phyloP scores from a whole-genome alignment of 2,797 vertebrate species.

The Notamacropus eugenii region DNA sequence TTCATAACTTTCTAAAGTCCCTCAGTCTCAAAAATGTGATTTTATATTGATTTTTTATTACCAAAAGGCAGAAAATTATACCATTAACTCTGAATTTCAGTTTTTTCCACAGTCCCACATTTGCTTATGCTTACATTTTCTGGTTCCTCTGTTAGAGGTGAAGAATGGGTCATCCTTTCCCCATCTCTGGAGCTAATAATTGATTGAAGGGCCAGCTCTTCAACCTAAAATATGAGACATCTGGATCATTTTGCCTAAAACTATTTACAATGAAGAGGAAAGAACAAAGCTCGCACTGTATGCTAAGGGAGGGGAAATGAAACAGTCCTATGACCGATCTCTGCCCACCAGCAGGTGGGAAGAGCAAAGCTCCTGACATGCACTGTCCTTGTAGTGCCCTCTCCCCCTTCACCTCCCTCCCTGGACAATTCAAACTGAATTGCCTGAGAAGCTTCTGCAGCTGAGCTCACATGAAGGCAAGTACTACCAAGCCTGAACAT shows the following conservation, averaged over 20 bases:
- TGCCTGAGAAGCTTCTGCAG: neutral
- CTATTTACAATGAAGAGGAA: neutral
- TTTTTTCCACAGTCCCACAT: neutral
- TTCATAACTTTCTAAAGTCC: conserved; percentile 2
- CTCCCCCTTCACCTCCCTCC: neutral
- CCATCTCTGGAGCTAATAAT: conserved; percentile 80
- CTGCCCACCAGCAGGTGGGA: neutral
- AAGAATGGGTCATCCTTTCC: neutral
- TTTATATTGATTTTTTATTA: neutral
- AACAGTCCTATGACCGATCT: neutral
- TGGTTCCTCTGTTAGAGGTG: neutral
- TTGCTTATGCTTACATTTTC: conserved; percentile 75
- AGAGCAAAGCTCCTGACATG: neutral
- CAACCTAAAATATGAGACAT: conserved; percentile 77
- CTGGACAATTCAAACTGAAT: neutral
- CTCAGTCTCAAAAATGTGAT: conserved; percentile 1
- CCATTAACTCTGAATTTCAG: neutral
- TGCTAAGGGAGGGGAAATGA: neutral
- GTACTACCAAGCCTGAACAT: neutral
- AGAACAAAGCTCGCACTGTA: neutral
- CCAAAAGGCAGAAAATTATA: neutral
- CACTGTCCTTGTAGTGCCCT: neutral
- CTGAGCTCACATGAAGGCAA: neutral
- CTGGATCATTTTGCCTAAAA: conserved; percentile 18
- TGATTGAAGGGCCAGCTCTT: conserved; percentile 85